Evolutionary conservation across 2,113 vertebrate genomes (phyloP).

Genomic region (Parus major): DNA sequence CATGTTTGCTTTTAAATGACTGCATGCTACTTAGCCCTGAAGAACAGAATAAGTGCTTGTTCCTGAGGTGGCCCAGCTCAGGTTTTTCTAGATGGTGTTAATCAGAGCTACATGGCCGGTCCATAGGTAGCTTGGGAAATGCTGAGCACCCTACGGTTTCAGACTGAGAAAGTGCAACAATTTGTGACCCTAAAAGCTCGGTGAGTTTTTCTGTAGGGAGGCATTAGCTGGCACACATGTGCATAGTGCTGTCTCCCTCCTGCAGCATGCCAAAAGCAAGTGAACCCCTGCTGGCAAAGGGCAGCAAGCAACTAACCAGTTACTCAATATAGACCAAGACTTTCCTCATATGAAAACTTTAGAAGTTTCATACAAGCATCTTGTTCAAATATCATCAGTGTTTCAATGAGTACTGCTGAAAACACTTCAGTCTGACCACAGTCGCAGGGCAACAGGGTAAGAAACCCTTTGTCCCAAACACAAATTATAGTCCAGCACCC

Average conservation of each 20-base stretch:
- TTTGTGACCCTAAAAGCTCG: neutral
- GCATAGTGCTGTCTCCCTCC: neutral
- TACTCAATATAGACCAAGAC: neutral
- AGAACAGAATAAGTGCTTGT: neutral
- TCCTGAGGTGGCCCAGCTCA: neutral
- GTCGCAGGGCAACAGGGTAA: neutral
- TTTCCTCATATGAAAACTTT: neutral
- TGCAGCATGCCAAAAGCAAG: neutral
- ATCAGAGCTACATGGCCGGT: neutral
- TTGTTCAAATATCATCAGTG: neutral
- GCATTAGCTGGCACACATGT: rapidly evolving
- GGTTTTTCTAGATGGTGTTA: neutral
- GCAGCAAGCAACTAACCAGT: neutral
- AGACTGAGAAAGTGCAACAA: neutral
- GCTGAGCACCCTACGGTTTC: neutral
- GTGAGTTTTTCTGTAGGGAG: neutral
- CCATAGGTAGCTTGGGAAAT: neutral
- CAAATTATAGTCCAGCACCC: neutral
- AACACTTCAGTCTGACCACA: neutral
- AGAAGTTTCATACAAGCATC: neutral
- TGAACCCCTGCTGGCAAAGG: neutral
- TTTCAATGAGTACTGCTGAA: neutral
- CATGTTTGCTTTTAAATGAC: neutral
- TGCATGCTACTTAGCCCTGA: neutral
- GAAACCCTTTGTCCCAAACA: neutral